phyloP scores from a whole-genome alignment of 2,797 vertebrate species.

The Acridotheres tristis region DNA sequence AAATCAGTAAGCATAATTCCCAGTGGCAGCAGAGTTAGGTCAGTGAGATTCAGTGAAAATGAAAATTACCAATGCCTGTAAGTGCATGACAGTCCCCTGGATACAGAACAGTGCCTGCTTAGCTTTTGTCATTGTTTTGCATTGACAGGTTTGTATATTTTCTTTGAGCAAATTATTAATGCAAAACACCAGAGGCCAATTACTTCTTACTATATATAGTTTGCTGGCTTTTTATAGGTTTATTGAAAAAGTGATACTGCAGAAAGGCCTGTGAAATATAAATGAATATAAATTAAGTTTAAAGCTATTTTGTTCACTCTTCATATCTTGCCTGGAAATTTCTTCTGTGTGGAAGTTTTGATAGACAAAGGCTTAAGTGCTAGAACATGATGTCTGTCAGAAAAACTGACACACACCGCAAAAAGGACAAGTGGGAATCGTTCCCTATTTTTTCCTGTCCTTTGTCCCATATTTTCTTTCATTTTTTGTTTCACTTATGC shows the following conservation, averaged over 20 bases:
- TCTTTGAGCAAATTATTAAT: background rate
- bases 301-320: background rate
- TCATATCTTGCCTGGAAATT: background rate
- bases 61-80: background rate
- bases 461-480: background rate
- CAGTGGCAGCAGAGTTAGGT: background rate
- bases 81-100: background rate
- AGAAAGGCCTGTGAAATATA: background rate
- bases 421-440: background rate
- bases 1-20: background rate
- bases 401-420: background rate
- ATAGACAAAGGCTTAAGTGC: background rate
- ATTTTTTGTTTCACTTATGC: background rate
- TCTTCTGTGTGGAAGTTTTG: background rate
- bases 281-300: background rate
- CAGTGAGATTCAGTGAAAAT: background rate
- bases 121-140: background rate
- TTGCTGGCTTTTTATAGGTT: background rate
- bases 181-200: background rate
- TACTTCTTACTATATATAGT: background rate
- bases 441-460: background rate
- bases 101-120: background rate
- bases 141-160: background rate
- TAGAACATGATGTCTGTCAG: background rate
- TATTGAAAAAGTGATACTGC: background rate